Percentiles rank a stretch among this genome's conserved stretches.
These are phyloP conservation scores for Eumerus sabulonum DNA, from an alignment of 2,888 invertebrate species.

Conservation along the genomic window DNA sequence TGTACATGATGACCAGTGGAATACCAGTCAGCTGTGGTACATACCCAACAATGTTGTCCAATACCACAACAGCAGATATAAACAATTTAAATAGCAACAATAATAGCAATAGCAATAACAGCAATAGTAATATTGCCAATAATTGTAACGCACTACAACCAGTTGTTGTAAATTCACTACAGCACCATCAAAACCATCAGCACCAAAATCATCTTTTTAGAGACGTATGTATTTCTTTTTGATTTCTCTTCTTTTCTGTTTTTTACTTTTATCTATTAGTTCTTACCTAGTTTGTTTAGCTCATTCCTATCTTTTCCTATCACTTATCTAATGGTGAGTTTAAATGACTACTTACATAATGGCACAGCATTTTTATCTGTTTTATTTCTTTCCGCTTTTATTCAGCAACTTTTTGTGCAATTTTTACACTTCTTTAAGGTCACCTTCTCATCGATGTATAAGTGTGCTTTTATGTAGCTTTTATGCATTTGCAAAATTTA, in stretches of 20 bases:
- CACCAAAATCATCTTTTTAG: constrained; percentile 79
- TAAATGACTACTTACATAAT: not conserved
- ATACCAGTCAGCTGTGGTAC: constrained; percentile 69
- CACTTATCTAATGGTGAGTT: too few species aligned
- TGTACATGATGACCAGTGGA: constrained; percentile 56
- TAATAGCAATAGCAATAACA: constrained; percentile 71
- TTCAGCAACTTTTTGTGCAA: constrained; percentile 42
- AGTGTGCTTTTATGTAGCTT: too few species aligned
- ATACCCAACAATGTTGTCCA: constrained; percentile 71
- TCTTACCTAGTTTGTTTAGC: not conserved
- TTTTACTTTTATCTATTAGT: constrained; percentile 3
- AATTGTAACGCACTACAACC: constrained; percentile 75
- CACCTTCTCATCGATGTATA: constrained; percentile 37
- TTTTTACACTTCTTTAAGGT: constrained; percentile 14
- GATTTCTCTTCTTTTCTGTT: constrained; percentile 26
- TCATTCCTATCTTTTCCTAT: not conserved
- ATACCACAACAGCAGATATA: constrained; percentile 70
- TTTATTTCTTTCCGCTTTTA: not conserved
- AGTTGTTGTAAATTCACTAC: constrained; percentile 79
- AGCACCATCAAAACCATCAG: constrained; percentile 79
- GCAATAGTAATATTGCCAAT: constrained; percentile 69
- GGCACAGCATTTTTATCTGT: not conserved
- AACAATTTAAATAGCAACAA: constrained; percentile 72
- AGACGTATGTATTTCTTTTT: constrained; percentile 78
- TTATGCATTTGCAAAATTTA: too few species aligned